Base-by-base conservation (phyloP, 1,140 invertebrate species). In the Ctenoplectra terminalis region DNA sequence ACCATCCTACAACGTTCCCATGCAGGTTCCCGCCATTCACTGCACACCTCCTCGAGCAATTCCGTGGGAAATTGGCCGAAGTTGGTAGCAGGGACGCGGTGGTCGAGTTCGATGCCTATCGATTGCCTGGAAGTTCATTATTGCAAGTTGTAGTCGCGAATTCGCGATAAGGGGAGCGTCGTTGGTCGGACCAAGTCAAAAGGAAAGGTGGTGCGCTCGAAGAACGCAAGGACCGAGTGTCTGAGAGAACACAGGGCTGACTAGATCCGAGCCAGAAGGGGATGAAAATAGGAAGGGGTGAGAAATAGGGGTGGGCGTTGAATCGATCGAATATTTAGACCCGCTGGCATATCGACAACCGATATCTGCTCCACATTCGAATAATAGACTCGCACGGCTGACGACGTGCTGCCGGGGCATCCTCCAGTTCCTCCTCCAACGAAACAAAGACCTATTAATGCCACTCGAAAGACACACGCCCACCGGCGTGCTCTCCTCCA, bases 341-440 rank as follows among this genome's bases (percentile, higher is more conserved):
- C 63, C 37, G 60, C 17, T 37, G 75, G 82, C 86, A 72, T 89
- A 91, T 91, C 89, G 89, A 90, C 88, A 90, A 82, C 90, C 90
- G 86, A 92, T 92, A 91, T 92, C 91, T 92, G 91, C 84, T 88
- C 91, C 77, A 92, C 90, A 92, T 93, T 92, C 88, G 86, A 92
- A 91, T 90, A 91, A 92, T 91, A 91, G 91, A 90, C 78, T 87
- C 78, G 81, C 72, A 60, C 70, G 70, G 84, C 75, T 88, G 87
- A 88, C 87, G 82, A 73, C 76, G 77, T 63, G 84, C 66, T 61
- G 81, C 81, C 74, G 29, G 83, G 64, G 74, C 75, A 88, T 84
- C 75, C 69, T 67, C 40, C 67, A 66, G 56, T 46, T 46, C 58
- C 58, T 54, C 61, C 82, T 75, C 63, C 66, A 40, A 80, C 83